Conservation (phyloP, 2,797 vertebrate genomes). For the Sylvia borin region DNA sequence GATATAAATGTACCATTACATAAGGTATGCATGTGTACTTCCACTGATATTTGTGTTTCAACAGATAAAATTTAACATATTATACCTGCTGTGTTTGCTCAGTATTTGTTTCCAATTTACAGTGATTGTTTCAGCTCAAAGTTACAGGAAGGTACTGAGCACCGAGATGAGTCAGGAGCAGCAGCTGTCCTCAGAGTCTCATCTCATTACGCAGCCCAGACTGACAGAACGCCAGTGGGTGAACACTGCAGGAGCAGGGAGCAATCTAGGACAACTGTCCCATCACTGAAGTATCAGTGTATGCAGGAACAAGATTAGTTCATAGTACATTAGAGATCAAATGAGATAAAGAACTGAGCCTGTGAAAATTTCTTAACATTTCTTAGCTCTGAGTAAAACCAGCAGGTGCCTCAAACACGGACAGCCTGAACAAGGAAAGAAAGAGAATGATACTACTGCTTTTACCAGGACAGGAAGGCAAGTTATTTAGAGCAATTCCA, state of each 20-base stretch:
- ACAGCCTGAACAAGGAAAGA: background rate
- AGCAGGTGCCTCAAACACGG: background rate
- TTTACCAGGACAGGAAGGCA: background rate
- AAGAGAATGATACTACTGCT: background rate
- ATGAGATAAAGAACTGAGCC: background rate
- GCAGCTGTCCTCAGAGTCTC: slow-evolving; percentile 27
- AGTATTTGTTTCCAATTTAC: background rate
- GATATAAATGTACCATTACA: background rate
- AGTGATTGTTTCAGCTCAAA: background rate
- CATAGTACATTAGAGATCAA: background rate
- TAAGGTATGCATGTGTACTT: background rate
- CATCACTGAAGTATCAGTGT: background rate
- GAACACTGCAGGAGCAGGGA: slow-evolving; percentile 29
- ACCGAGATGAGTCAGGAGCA: background rate
- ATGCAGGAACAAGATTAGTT: background rate
- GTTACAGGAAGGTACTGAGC: background rate
- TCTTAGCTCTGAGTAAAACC: background rate
- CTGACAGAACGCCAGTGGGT: background rate
- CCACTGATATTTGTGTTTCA: background rate
- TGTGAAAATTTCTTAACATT: background rate
- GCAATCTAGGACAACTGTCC: slow-evolving; percentile 39
- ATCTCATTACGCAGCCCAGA: background rate
- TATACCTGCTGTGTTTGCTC: background rate
- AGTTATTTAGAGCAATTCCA: background rate
- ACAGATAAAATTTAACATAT: background rate